Conservation (phyloP, 2,113 vertebrate genomes). For the Syrrhaptes paradoxus region DNA sequence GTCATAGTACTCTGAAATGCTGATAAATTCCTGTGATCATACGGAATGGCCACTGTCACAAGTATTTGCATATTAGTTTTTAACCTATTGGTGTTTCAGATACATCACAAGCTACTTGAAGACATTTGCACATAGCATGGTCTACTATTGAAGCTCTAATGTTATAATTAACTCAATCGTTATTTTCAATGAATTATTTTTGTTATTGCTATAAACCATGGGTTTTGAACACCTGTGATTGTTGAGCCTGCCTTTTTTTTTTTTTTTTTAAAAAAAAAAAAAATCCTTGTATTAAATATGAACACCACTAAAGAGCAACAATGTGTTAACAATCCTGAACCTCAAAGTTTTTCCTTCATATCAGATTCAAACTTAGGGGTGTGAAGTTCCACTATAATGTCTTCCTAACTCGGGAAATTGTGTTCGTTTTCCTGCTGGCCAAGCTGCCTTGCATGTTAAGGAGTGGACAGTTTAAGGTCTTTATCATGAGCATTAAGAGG, state of each 20-base stretch:
- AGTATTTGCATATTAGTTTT: background rate
- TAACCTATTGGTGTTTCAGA: background rate
- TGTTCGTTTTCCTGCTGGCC: background rate
- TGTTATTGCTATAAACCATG: background rate
- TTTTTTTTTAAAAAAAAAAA: too few species aligned
- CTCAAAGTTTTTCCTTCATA: background rate
- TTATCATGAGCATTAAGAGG: background rate
- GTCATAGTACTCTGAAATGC: background rate
- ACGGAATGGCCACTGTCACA: accelerated
- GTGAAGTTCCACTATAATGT: background rate
- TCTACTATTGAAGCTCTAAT: background rate
- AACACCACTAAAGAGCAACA: background rate
- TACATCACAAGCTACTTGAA: background rate
- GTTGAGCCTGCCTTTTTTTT: background rate
- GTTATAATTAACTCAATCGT: background rate
- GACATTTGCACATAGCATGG: background rate
- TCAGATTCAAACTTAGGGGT: background rate
- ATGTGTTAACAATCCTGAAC: background rate
- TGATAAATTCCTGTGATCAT: background rate
- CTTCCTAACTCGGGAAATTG: background rate
- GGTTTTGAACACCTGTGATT: background rate
- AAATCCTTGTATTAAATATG: background rate
- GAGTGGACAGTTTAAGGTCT: background rate
- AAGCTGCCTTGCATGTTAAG: background rate
- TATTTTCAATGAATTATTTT: background rate